Evolutionary conservation across 2,888 invertebrate species (phyloP), one percentile per base, ranked within the genome.

Genomic region (Heliconius ethilla): DNA sequence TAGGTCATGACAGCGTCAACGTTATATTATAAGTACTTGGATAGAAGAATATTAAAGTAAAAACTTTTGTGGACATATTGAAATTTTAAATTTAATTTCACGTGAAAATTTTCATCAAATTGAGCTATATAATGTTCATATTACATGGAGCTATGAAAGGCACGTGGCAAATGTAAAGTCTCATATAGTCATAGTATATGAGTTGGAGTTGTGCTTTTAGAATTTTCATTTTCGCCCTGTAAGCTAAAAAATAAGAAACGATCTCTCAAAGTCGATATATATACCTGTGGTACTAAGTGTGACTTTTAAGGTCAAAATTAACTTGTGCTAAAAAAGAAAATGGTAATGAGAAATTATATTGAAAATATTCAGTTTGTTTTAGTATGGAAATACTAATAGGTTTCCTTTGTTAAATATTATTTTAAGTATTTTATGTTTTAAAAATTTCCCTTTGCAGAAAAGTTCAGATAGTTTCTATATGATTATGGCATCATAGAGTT

Each of bases 131-230:
- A 15, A 27, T 51, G 51, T 70, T n/a, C 70, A 29, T 70, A 29
- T 70, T 66, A 66, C 33, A 66, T 67, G 40, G 40, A 40, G 67
- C n/a, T 59, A 33, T 59, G 55, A 59, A 72, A 72, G 55, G 55
- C n/a, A 33, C 29, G 55, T 29, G 29, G 55, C 27, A 70, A 29
- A 55, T 55, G 51, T 29, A 51, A 55, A 55, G 3, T 33, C 55
- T 72, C 55, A 72, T 33, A 59, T n/a, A 29, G 70, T 45, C 51
- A 59, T 22, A 55, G n/a, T 29, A 29, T 55, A 70, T 29, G 70
- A 22, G 27, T 18, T 22, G 37, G 25, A 69, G 25, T 37, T 69
- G 67, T 11, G 55, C 55, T 72, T 72, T 72, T 55, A 72, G 33
- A n/a, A 59, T 72, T 72, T 33, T 51, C 55, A 45, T 5, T 27